Conservation (phyloP, 2,113 vertebrate genomes). For the Hymenochirus boettgeri region DNA sequence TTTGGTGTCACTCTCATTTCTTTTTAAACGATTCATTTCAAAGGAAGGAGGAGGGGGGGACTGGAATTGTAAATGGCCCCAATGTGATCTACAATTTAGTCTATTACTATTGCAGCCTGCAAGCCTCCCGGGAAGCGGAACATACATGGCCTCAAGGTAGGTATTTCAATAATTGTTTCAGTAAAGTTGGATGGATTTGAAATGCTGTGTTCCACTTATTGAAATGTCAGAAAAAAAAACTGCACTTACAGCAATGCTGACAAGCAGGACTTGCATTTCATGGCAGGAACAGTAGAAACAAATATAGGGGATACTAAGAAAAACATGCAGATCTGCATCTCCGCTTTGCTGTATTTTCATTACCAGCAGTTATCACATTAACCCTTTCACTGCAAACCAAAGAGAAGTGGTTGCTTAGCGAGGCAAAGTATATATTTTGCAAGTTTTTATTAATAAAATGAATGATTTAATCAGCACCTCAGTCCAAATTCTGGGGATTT, state of each 20-base stretch:
- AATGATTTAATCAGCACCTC: no score
- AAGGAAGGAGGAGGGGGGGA: constrained; percentile 42
- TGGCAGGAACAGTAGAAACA: background rate
- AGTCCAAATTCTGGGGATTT: no score
- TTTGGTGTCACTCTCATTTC: constrained; percentile 85
- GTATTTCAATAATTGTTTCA: constrained; percentile 99
- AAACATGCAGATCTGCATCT: constrained; percentile 1
- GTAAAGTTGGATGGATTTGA: constrained; percentile 95
- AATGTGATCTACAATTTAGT: constrained; percentile 96
- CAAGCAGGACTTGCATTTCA: constrained; percentile 56
- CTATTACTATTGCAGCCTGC: constrained; percentile 99
- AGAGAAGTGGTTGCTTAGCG: no score
- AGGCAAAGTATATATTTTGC: no score
- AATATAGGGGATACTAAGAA: constrained; percentile 1
- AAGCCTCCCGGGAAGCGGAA: constrained; percentile 99
- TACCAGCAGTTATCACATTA: background rate
- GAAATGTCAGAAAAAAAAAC: constrained; percentile 95
- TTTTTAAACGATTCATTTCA: constrained; percentile 90
- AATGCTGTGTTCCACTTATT: constrained; percentile 98
- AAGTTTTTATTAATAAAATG: no score
- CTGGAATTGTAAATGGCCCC: constrained; percentile 95
- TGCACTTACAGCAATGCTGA: constrained; percentile 70
- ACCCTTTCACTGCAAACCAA: background rate
- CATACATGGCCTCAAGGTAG: constrained; percentile 99
- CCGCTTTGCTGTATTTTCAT: background rate